These are phyloP conservation scores for Gymnothorax javanicus DNA, from an alignment of 2,797 vertebrate genomes.

Conservation along the genomic window DNA sequence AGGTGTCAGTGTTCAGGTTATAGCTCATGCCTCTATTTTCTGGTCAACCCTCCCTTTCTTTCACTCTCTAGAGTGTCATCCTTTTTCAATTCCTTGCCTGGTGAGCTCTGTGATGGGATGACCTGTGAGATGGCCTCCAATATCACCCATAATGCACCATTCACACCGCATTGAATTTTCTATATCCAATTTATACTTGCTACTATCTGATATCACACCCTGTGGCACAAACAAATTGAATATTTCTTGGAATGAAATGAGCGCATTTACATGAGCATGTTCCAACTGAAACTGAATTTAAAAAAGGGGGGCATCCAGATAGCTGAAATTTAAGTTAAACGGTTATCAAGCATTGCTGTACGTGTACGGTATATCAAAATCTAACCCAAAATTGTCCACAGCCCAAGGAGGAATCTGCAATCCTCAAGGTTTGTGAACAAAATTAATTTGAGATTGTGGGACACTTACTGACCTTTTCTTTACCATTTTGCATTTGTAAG, in stretches of 20 bases:
- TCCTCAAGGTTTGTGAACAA: not conserved
- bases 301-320: not conserved
- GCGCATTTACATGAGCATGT: not conserved
- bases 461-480: not conserved
- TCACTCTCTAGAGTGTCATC: not conserved
- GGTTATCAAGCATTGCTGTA: not conserved
- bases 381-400: not conserved
- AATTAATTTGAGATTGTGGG: not conserved
- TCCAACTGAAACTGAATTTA: not conserved
- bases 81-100: not conserved
- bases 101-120: conserved; percentile 4
- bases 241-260: not conserved
- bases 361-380: not conserved
- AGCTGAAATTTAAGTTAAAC: not conserved
- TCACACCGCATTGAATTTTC: not conserved
- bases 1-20: not conserved
- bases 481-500: not conserved
- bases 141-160: not conserved
- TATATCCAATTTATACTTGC: not conserved
- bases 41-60: not conserved
- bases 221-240: not conserved
- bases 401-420: not conserved
- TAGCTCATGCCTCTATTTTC: not conserved
- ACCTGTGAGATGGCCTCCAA: not conserved
- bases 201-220: not conserved